phyloP scores from a whole-genome alignment of 1,140 invertebrate genomes.

The Pogonomyrmex barbatus region DNA sequence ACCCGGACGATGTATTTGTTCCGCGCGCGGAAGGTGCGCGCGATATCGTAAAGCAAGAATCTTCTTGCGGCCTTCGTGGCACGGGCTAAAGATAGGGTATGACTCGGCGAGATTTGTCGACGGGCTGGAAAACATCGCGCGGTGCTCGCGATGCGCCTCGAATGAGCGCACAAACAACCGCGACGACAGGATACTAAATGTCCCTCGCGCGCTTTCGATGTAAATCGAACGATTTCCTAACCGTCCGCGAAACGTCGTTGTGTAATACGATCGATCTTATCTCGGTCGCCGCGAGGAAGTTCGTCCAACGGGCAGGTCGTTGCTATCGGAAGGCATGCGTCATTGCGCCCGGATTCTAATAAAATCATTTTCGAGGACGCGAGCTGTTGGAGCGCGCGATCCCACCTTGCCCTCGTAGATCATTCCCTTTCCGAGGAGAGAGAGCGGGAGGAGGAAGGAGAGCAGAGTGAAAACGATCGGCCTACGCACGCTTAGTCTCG shows the following conservation, averaged over 20 bases:
- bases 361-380: conserved; percentile 63
- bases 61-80: conserved; percentile 43
- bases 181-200: conserved; percentile 54
- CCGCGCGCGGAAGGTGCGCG: conserved; percentile 52
- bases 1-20: conserved; percentile 51
- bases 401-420: conserved; percentile 46
- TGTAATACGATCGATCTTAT: conserved; percentile 47
- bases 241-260: conserved; percentile 23
- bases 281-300: conserved; percentile 41
- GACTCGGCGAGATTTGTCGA: conserved; percentile 52
- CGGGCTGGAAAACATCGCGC: conserved; percentile 25
- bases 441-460: not conserved
- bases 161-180: conserved; percentile 46
- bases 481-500: conserved; percentile 56
- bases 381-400: conserved; percentile 17
- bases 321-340: conserved; percentile 46
- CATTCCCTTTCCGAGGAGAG: conserved; percentile 30
- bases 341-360: conserved; percentile 53
- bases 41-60: conserved; percentile 51
- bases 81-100: conserved; percentile 55
- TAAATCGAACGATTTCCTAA: conserved; percentile 57
- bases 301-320: not conserved
- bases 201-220: conserved; percentile 33
- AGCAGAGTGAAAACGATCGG: conserved; percentile 47
- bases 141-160: not conserved